Conservation (phyloP, 2,797 vertebrate species). For the Hydrolagus colliei region DNA sequence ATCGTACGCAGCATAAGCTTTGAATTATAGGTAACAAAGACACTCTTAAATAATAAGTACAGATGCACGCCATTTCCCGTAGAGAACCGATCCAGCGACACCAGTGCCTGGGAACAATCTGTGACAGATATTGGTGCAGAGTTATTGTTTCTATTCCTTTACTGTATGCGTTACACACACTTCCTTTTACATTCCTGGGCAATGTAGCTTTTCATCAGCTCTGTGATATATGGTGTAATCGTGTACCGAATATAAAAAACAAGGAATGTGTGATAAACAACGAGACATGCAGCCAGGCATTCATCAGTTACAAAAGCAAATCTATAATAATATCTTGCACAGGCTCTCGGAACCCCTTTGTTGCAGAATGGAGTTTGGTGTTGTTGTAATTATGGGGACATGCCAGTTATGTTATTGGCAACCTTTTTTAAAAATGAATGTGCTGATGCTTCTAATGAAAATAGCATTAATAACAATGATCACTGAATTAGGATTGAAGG, state of each 20-base stretch:
- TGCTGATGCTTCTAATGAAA: not conserved
- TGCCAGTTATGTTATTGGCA: not conserved
- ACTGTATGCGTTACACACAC: not conserved
- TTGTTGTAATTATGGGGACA: not conserved
- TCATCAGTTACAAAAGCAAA: not conserved
- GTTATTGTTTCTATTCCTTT: constrained; percentile 27
- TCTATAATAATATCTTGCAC: not conserved
- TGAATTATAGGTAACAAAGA: constrained; percentile 15
- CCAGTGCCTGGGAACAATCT: constrained; percentile 20
- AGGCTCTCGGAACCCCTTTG: constrained; percentile 2
- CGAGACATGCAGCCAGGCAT: not conserved
- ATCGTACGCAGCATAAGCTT: not conserved
- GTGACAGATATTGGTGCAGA: constrained; percentile 25
- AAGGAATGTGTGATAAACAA: not conserved
- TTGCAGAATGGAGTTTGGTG: not conserved
- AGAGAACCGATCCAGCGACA: constrained; percentile 25
- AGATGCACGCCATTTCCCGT: constrained; percentile 30
- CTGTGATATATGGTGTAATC: not conserved
- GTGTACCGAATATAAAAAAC: not conserved
- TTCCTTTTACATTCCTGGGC: not conserved
- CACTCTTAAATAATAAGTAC: constrained; percentile 27
- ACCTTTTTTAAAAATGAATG: not conserved
- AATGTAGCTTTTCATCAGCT: not conserved
- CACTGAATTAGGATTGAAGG: not conserved
- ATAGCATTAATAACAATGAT: not conserved